Percentiles rank a stretch among this genome's conserved stretches.
These are phyloP conservation scores for Drosophila kurseongensis DNA, from an alignment of 1,140 invertebrate genomes.

Conservation along the genomic window DNA sequence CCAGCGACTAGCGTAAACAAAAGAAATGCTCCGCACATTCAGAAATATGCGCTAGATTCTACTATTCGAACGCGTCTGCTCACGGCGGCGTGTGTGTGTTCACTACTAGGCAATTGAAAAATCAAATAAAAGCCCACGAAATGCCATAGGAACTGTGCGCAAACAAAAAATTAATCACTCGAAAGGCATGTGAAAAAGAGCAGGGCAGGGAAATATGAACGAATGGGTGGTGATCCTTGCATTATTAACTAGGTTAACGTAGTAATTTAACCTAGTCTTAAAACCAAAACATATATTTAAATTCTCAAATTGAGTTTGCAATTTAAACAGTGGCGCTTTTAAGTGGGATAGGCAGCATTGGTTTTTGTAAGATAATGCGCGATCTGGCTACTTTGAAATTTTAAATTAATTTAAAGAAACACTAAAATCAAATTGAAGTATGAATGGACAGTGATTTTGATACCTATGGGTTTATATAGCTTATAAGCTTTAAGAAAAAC, in stretches of 20 bases:
- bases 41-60: slow-evolving; percentile 42
- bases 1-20: slow-evolving; percentile 78
- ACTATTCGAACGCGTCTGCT: slow-evolving; percentile 62
- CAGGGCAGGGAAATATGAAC: slow-evolving; percentile 26
- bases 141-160: slow-evolving; percentile 19
- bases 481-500: no score
- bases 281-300: not conserved
- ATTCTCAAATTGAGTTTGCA: not conserved
- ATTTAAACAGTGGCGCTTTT: not conserved
- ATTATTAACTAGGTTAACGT: no score
- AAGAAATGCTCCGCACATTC: slow-evolving; percentile 67
- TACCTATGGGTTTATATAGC: no score
- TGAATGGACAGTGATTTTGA: no score
- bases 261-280: no score
- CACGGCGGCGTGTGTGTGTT: slow-evolving; percentile 55
- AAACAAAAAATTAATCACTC: slow-evolving; percentile 38
- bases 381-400: not conserved
- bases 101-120: slow-evolving; percentile 59
- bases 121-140: slow-evolving; percentile 21
- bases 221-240: not conserved
- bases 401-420: not conserved
- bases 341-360: not conserved
- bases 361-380: not conserved
- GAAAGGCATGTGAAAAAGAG: slow-evolving; percentile 13
- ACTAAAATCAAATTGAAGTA: no score